Base-by-base conservation (phyloP, 2,113 vertebrate genomes). In the Corythaixoides concolor region DNA sequence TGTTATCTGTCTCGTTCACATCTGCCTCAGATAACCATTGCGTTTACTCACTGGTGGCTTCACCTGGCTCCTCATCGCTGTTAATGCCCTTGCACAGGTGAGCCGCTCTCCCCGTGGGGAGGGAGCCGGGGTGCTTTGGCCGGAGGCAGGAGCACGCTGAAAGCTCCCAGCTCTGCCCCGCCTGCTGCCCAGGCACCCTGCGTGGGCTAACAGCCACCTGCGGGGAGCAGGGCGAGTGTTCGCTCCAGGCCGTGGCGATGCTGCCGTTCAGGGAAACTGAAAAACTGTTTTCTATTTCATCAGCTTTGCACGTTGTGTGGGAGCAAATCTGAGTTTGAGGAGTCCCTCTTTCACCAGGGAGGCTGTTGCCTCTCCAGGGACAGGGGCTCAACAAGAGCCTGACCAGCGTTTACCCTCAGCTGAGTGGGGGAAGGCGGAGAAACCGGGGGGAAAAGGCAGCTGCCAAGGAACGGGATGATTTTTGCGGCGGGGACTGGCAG, bases 21-120 rank as follows among this genome's bases (percentile, higher is more conserved):
- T 1, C 35, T 14, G 37, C 26, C 41, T 37, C 18, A 2, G 22
- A 18, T 7, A 15, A 21, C 22, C 30, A 0, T 2, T 1, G 35
- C 23, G 0, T 18, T 24, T 12, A 9, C 47, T 4, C 26, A 0
- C 1, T 1, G 23, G 0, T 5, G 19, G 27, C 59, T 21, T n/a
- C 2, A 5, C 39, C 45, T 4, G 41, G 14, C 35, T 10, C 53
- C 76, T n/a, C 14, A 2, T 5, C 2, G 47, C 52, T 11, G 12
- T 1, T 6, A 1, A 5, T 2, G 18, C 33, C 58, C 17, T 6
- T 1, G 24, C 63, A 3, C 45, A 3, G 26, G n/a, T 8, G 33
- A 17, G 19, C 19, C 24, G 43, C 8, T 10, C 27, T 26, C 15
- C n/a, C 41, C 9, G 15, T 2, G 17, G 7, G 22, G 58, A 43